Conservation (phyloP, 2,888 invertebrate genomes). For the Amphiduros pacificus region DNA sequence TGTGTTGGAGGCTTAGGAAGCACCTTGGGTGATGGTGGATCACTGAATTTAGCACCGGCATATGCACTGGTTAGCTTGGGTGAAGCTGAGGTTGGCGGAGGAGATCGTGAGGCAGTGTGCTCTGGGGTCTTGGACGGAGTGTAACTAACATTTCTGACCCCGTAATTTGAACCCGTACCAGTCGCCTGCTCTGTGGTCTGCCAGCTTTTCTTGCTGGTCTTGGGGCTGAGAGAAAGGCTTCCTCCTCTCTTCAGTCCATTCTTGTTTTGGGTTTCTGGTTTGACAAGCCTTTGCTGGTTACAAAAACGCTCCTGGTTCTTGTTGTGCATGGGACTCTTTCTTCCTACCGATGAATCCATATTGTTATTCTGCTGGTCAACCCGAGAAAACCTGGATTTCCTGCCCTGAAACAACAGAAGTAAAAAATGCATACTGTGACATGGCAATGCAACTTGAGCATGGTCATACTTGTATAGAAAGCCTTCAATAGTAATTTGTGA, state of each 20-base stretch:
- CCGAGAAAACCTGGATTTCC: no score
- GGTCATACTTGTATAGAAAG: no score
- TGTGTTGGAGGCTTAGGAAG: constrained; percentile 80
- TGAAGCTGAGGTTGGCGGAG: neutral
- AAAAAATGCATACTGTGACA: no score
- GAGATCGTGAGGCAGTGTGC: neutral
- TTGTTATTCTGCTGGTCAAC: neutral
- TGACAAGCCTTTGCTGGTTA: no score
- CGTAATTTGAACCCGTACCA: no score
- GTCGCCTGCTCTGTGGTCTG: no score
- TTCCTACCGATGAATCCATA: neutral
- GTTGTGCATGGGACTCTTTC: constrained; percentile 5
- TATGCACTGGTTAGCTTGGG: constrained; percentile 37
- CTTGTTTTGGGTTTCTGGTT: no score
- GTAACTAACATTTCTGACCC: no score
- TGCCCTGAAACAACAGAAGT: no score
- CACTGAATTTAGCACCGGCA: constrained; percentile 81
- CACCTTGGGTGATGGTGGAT: constrained; percentile 77
- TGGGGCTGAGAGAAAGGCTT: constrained; percentile 7
- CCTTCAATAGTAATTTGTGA: no score
- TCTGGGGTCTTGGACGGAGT: constrained; percentile 9
- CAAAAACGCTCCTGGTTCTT: constrained; percentile 7
- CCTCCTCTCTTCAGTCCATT: neutral
- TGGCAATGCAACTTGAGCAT: no score
- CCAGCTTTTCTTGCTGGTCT: no score